Evolutionary conservation across 2,113 vertebrate species (phyloP), one percentile per base, ranked within the genome.

Genomic region (Collichthys lucidus): DNA sequence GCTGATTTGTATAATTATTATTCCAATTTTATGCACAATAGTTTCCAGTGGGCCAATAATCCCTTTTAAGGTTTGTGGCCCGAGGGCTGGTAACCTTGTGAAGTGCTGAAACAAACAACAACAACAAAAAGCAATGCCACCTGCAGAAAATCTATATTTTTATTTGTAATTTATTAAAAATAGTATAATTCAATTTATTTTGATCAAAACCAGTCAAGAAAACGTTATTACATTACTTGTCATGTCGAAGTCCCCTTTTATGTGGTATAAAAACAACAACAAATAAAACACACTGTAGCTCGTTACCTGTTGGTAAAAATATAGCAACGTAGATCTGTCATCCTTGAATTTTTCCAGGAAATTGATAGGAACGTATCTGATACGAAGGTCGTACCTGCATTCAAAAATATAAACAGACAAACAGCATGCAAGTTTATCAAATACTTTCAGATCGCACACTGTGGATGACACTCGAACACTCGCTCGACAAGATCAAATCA

Each of bases 251-350:
- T 5, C 29, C 29, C 4, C 2, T 31, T 31, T 31, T 31, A 29
- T 31, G 29, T 31, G 29, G 29, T 31, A 31, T 31, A 31, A 31
- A 31, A 31, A 5, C 29, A 31, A n/a, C n/a, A n/a, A n/a, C n/a
- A n/a, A n/a, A n/a, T n/a, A n/a, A n/a, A n/a, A n/a, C n/a, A n/a
- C n/a, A n/a, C n/a, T n/a, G n/a, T n/a, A n/a, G n/a, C n/a, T n/a
- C n/a, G n/a, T n/a, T 86, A 99, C 98, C 97, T 99, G 98, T 66
- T 98, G 97, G 88, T 99, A 99, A 83, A 98, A 98, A 91, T 98
- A 99, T n/a, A 98, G 70, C 42, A 99, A 85, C 0, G 97, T 98
- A 0, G 97, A 97, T 88, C 95, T 96, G 91, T 99, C 98, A 42
- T 97, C 94, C 82, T 94, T 92, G 90, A 99, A 96, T 80, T 94